Evolutionary conservation across 1,140 invertebrate genomes (phyloP).

Genomic region (Drosophila triauraria): DNA sequence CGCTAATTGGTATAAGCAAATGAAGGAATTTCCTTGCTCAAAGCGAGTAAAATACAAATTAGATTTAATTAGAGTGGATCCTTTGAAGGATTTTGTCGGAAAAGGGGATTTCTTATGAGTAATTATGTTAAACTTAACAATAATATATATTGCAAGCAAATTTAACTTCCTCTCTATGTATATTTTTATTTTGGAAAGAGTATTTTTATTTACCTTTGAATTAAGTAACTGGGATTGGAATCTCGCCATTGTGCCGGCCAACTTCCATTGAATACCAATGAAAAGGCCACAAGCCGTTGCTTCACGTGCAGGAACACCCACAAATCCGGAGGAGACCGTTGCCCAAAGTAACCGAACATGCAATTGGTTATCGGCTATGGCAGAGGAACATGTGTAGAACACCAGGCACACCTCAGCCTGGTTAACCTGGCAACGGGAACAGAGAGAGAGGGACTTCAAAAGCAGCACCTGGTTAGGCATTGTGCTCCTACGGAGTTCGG

Average conservation of each 20-base stretch:
- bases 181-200: no score
- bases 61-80: background rate
- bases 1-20: conserved; percentile 58
- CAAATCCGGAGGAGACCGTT: background rate
- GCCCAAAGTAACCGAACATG: conserved; percentile 19
- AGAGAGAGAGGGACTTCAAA: background rate
- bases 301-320: background rate
- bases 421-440: conserved; percentile 25
- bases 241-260: background rate
- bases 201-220: no score
- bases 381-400: conserved; percentile 44
- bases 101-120: background rate
- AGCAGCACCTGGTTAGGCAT: conserved; percentile 4
- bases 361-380: conserved; percentile 18
- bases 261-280: background rate
- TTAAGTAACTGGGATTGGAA: no score
- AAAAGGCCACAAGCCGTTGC: background rate
- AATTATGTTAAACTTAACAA: no score
- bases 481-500: conserved; percentile 13
- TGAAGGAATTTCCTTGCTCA: background rate
- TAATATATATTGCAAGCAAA: no score
- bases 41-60: background rate
- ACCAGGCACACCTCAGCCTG: conserved; percentile 21
- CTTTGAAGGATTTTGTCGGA: background rate
- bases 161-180: no score